Evolutionary conservation across 2,797 vertebrate genomes (phyloP).

Genomic region (Urocyon cinereoargenteus): DNA sequence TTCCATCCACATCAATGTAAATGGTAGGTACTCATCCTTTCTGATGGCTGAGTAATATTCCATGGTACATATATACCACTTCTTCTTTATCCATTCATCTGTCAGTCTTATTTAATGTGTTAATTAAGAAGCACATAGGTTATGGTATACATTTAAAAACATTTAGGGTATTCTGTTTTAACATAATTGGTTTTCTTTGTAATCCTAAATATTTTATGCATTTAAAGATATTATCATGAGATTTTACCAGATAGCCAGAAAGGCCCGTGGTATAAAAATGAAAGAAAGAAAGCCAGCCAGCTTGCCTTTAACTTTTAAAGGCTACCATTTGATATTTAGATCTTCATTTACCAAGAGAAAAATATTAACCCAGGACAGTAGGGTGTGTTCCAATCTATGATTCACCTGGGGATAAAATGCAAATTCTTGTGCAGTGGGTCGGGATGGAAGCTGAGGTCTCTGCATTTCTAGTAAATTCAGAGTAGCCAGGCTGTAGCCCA

Average conservation of each 20-base stretch:
- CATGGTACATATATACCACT: too few relatives aligned
- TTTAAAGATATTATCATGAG: slow-evolving; percentile 39
- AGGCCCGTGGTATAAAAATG: not conserved
- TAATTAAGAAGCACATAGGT: not conserved
- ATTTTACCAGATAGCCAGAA: not conserved
- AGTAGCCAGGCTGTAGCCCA: not conserved
- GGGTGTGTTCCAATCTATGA: not conserved
- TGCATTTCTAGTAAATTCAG: not conserved
- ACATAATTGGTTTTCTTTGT: not conserved
- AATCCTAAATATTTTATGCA: not conserved
- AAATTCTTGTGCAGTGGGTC: not conserved
- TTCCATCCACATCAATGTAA: too few relatives aligned
- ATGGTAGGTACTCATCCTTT: too few relatives aligned
- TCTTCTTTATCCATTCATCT: too few relatives aligned
- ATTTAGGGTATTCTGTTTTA: not conserved
- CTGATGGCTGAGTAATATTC: too few relatives aligned
- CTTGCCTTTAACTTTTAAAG: not conserved
- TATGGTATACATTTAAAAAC: not conserved
- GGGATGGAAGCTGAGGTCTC: not conserved
- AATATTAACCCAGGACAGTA: not conserved
- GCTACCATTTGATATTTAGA: not conserved
- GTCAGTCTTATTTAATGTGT: not conserved
- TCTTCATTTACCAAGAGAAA: slow-evolving; percentile 2
- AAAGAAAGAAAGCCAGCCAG: not conserved
- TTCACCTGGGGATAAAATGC: not conserved